Evolutionary conservation across 2,888 invertebrate genomes (phyloP), one percentile per base, ranked within the genome.

Genomic region (Hedya salicella): DNA sequence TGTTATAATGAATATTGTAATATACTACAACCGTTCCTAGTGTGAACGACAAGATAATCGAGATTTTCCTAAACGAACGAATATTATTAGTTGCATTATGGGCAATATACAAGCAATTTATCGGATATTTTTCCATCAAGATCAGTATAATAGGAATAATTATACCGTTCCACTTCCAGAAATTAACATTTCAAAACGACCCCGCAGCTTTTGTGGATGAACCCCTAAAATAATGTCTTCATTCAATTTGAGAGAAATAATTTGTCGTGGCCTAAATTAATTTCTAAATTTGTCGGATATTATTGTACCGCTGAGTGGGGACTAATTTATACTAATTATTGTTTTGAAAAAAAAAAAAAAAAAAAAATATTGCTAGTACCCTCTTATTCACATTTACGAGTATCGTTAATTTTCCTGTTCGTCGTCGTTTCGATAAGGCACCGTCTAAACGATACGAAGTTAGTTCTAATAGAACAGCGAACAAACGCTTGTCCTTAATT

Each of bases 231-330:
- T 80, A 79, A 83, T 81, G 75, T 77, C 78, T 82, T 78, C 75
- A 81, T 84, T 82, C 75, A 82, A 79, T 83, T 82, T 73, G 71
- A 69, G 73, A 71, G 75, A 76, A 82, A 80, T 82, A 80, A 84
- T 86, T 86, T 82, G 80, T 79, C 78, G 73, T 75, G 73, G 67
- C 66, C 76, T 73, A 81, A 83, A 87, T 86, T 85, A 83, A 83
- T 85, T 82, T 83, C 77, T 81, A 80, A 81, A 78, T 82, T 83
- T 75, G 78, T 75, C 70, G 70, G 71, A 71, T 78, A 75, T 78
- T 78, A 77, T 80, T 77, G 73, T 77, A 69, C 67, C 74, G 73
- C 73, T 73, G 74, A 75, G 70, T 78, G 70, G 71, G 71, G 69
- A 74, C 75, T 80, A 75, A 83, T 81, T 84, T 79, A 36, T 57